Evolutionary conservation across 2,888 invertebrate species (phyloP).

Genomic region (Synergus gifuensis): DNA sequence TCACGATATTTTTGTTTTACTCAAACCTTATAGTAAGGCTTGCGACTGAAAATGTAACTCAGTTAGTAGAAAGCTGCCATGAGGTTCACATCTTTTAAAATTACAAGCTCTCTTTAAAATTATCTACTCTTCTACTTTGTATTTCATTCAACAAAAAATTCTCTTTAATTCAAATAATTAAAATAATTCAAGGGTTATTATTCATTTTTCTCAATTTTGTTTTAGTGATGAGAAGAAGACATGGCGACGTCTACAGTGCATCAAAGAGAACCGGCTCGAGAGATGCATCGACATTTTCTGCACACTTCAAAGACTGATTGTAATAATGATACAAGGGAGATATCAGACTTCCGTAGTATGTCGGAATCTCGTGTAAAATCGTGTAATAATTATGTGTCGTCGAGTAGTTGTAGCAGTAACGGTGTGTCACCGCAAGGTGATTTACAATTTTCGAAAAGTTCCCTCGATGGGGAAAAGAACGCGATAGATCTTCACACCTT

Average conservation of each 20-base stretch:
- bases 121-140: neutral
- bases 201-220: slow-evolving; percentile 47
- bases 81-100: neutral
- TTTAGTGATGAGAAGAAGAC: slow-evolving; percentile 65
- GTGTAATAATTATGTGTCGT: slow-evolving; percentile 36
- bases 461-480: neutral
- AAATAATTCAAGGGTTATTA: neutral
- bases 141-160: neutral
- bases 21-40: neutral
- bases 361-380: slow-evolving; percentile 43
- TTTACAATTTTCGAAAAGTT: slow-evolving; percentile 1
- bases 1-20: neutral
- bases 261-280: slow-evolving; percentile 56
- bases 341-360: slow-evolving; percentile 53
- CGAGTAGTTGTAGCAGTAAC: neutral
- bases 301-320: slow-evolving; percentile 43
- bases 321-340: slow-evolving; percentile 52
- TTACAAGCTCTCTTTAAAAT: neutral
- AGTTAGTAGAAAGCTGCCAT: neutral
- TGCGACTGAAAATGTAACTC: neutral
- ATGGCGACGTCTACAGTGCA: slow-evolving; percentile 61
- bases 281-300: slow-evolving; percentile 58
- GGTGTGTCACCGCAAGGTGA: slow-evolving; percentile 4
- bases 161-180: neutral
- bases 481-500: slow-evolving; percentile 31